A percentile compares a stretch with the other conserved stretches of the same genome.
Evolutionary conservation across 2,113 vertebrate genomes (phyloP).

Genomic region (Plestiodon gilberti): DNA sequence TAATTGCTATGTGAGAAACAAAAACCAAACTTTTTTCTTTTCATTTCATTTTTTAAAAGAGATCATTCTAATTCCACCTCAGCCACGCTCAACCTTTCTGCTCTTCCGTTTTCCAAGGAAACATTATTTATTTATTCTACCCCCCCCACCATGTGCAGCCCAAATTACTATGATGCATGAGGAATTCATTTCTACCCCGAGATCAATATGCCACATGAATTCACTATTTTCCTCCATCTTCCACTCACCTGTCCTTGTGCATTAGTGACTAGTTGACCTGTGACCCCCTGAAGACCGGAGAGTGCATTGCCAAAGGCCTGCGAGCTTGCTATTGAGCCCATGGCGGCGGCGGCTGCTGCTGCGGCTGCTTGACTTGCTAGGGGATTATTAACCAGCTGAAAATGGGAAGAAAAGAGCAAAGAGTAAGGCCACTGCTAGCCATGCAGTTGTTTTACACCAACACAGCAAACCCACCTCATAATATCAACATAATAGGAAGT

Average conservation of each 20-base stretch:
- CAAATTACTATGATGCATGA: slow-evolving; percentile 72
- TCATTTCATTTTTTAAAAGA: not conserved
- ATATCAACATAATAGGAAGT: not conserved
- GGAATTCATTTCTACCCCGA: slow-evolving; percentile 72
- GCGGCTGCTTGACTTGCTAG: slow-evolving; percentile 94
- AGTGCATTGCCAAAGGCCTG: slow-evolving; percentile 95
- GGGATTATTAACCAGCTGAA: slow-evolving; percentile 92
- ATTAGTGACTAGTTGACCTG: slow-evolving; percentile 98
- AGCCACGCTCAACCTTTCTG: slow-evolving; percentile 50
- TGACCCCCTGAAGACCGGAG: slow-evolving; percentile 94
- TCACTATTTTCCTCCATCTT: slow-evolving; percentile 69
- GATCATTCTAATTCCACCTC: not conserved
- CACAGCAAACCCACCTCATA: not conserved
- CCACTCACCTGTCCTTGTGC: slow-evolving; percentile 98
- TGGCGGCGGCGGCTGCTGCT: slow-evolving; percentile 89
- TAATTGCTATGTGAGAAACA: not conserved
- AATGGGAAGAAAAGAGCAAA: slow-evolving; percentile 57
- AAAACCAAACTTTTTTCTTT: not conserved
- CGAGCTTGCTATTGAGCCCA: slow-evolving; percentile 94
- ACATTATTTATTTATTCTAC: slow-evolving; percentile 71
- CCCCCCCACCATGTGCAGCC: slow-evolving; percentile 43
- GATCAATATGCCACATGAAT: slow-evolving; percentile 74
- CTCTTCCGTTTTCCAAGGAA: slow-evolving; percentile 67
- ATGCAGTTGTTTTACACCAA: slow-evolving; percentile 25
- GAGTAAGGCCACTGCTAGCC: slow-evolving; percentile 52